Evolutionary conservation across 2,113 vertebrate genomes (phyloP).

Genomic region (Petrocephalus zakoni): DNA sequence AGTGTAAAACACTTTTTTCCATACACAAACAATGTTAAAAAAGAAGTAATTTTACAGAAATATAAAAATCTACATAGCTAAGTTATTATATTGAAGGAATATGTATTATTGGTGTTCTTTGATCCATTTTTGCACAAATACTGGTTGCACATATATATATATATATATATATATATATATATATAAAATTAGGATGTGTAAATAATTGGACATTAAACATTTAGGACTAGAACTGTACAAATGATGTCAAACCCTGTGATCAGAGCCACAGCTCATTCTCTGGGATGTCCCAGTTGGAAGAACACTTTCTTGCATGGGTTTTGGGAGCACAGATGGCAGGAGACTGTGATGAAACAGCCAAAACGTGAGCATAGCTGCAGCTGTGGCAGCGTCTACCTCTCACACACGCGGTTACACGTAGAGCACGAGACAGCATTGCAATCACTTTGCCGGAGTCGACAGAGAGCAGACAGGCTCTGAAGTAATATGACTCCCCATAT

Average conservation of each 20-base stretch:
- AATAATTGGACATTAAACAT: constrained; percentile 56
- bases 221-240: constrained; percentile 70
- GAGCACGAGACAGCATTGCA: neutral
- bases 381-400: neutral
- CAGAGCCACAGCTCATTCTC: constrained; percentile 40
- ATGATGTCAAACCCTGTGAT: constrained; percentile 55
- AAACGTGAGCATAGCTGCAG: neutral
- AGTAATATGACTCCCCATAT: constrained; percentile 45
- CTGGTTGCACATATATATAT: constrained; percentile 52
- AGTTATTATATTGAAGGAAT: constrained; percentile 37
- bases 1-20: constrained; percentile 66
- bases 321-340: neutral
- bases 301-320: constrained; percentile 27
- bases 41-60: constrained; percentile 60
- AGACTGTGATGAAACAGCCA: neutral
- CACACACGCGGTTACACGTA: neutral
- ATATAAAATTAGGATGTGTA: constrained; percentile 58
- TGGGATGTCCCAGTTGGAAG: constrained; percentile 43
- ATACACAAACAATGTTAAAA: constrained; percentile 56
- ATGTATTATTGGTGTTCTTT: constrained; percentile 39
- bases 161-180: no score
- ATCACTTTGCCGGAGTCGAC: neutral
- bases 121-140: constrained; percentile 48
- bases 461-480: constrained; percentile 24
- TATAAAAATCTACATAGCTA: constrained; percentile 64